A percentile compares a stretch with the other conserved stretches of the same genome.
Evolutionary conservation across 2,113 vertebrate genomes (phyloP).

Genomic region (Pollachius pollachius): DNA sequence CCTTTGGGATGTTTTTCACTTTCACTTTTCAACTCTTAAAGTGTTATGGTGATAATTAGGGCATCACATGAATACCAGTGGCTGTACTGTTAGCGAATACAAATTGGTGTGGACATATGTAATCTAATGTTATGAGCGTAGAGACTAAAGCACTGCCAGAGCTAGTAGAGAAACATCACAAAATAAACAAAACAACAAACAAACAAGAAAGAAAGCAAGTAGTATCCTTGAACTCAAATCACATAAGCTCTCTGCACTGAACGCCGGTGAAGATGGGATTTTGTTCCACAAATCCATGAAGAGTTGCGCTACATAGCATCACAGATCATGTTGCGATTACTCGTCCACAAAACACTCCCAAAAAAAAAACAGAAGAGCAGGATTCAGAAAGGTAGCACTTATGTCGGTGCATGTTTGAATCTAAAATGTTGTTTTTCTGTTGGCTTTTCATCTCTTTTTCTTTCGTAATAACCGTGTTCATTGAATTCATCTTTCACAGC

Average conservation of each 20-base stretch:
- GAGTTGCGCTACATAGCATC: too few species aligned
- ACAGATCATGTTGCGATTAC: too few species aligned
- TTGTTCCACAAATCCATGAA: slow-evolving; percentile 47
- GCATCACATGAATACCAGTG: slow-evolving; percentile 15
- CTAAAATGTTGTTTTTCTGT: too few species aligned
- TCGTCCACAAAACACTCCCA: too few species aligned
- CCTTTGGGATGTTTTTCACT: slow-evolving; percentile 25
- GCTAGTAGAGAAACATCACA: not conserved
- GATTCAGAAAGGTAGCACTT: too few species aligned
- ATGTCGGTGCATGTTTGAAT: too few species aligned
- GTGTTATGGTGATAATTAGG: slow-evolving; percentile 58
- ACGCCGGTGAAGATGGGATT: slow-evolving; percentile 27
- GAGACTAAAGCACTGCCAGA: slow-evolving; percentile 31
- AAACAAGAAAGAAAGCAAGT: slow-evolving; percentile 17
- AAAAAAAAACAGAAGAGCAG: too few species aligned
- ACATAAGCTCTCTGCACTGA: slow-evolving; percentile 32
- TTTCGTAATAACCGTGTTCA: not conserved
- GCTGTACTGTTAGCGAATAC: slow-evolving; percentile 22
- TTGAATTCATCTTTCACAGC: slow-evolving; percentile 20
- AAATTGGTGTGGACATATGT: slow-evolving; percentile 23
- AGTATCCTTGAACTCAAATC: slow-evolving; percentile 47
- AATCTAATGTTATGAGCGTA: slow-evolving; percentile 31
- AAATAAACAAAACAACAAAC: too few species aligned
- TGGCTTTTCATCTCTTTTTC: not conserved
- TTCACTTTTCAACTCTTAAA: slow-evolving; percentile 30